Percentiles rank a stretch among this genome's conserved stretches.
Evolutionary conservation across 2,797 vertebrate species (phyloP).

Genomic region (Pantherophis alleghaniensis): DNA sequence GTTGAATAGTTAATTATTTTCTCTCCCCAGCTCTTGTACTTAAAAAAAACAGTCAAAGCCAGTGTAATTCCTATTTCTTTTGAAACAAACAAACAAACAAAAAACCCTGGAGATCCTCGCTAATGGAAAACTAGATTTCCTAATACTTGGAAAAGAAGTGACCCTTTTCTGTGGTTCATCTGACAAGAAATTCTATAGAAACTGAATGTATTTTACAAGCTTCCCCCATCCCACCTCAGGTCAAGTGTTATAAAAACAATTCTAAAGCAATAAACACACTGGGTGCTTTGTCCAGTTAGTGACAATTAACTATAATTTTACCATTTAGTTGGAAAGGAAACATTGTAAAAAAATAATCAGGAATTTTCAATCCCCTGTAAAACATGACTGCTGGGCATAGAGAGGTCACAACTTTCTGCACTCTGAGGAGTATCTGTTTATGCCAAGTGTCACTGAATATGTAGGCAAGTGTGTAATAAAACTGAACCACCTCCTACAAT

Average conservation of each 20-base stretch:
- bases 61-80: neutral
- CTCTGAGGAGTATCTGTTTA: conserved; percentile 25
- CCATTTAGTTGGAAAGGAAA: conserved; percentile 40
- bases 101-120: neutral
- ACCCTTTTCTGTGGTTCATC: conserved; percentile 6
- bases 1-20: neutral
- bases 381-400: conserved; percentile 38
- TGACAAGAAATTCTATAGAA: conserved; percentile 9
- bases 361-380: conserved; percentile 43
- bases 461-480: neutral
- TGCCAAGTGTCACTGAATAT: conserved; percentile 34
- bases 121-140: neutral
- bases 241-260: conserved; percentile 58
- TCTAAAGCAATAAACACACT: conserved; percentile 46
- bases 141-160: neutral
- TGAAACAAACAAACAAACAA: neutral
- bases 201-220: conserved; percentile 41
- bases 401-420: conserved; percentile 45
- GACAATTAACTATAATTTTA: conserved; percentile 54
- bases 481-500: conserved; percentile 5
- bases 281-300: conserved; percentile 25
- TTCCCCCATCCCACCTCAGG: conserved; percentile 23
- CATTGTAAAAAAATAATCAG: conserved; percentile 42
- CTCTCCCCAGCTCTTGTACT: neutral
- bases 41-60: conserved; percentile 9